phyloP scores from a whole-genome alignment of 2,888 invertebrate species.

The Diarsia mendica region DNA sequence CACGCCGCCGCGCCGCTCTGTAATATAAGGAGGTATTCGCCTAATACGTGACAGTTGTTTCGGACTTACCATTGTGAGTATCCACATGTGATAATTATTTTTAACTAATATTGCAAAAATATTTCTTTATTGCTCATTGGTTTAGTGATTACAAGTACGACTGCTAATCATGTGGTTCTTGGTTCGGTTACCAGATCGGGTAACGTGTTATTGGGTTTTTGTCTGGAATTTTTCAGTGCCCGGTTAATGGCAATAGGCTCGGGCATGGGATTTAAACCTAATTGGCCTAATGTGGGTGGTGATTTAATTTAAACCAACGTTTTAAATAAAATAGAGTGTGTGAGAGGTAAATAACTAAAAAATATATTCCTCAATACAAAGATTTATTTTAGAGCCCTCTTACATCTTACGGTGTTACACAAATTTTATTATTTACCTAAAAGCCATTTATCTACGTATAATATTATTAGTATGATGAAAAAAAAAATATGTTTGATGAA shows the following conservation, averaged over 20 bases:
- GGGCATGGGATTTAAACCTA: not conserved
- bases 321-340: no score
- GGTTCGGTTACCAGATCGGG: not conserved
- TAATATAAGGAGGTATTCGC: not conserved
- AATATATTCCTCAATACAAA: not conserved
- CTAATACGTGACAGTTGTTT: constrained; percentile 7
- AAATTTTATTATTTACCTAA: no score
- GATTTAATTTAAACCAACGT: not conserved
- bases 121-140: not conserved
- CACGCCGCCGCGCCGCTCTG: not conserved
- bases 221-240: not conserved
- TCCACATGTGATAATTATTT: not conserved
- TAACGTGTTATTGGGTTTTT: not conserved
- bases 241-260: not conserved
- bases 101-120: not conserved
- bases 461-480: no score
- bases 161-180: not conserved
- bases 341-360: no score
- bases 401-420: no score
- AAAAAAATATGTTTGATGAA: no score
- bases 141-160: not conserved
- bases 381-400: not conserved
- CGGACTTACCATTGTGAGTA: constrained; percentile 30
- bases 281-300: not conserved
- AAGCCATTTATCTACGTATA: no score